These are phyloP conservation scores for Micronycteris hirsuta DNA, from an alignment of 2,113 vertebrate species.

Conservation along the genomic window DNA sequence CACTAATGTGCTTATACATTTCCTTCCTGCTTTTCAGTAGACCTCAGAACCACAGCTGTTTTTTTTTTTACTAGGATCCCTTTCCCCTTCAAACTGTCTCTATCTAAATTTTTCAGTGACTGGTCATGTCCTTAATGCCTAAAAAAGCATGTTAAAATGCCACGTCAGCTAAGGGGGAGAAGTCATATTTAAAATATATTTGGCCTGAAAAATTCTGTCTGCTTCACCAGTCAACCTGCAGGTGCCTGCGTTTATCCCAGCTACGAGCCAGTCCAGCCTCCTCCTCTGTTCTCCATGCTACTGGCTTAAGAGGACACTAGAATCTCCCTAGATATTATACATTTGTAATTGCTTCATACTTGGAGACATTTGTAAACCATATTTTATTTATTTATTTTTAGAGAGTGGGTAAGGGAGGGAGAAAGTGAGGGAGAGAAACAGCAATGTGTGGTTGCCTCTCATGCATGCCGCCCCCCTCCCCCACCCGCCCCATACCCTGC, in stretches of 20 bases:
- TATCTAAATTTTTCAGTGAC: conserved; percentile 48
- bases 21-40: conserved; percentile 55
- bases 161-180: background rate
- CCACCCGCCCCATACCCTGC: too few species aligned
- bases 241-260: background rate
- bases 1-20: conserved; percentile 32
- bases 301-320: background rate
- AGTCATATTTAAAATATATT: conserved; percentile 35
- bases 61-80: conserved; percentile 2
- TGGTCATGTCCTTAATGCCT: background rate
- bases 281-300: background rate
- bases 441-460: too few species aligned
- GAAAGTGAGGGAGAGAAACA: too few species aligned
- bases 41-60: conserved; percentile 60
- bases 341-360: background rate
- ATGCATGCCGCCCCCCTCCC: too few species aligned
- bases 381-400: too few species aligned
- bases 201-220: conserved; percentile 19
- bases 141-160: conserved; percentile 6
- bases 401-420: too few species aligned
- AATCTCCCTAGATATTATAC: background rate
- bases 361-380: background rate
- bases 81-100: conserved; percentile 19
- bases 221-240: background rate
- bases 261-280: background rate